Evolutionary conservation across 2,797 vertebrate species (phyloP).

Genomic region (Esox masquinongy): DNA sequence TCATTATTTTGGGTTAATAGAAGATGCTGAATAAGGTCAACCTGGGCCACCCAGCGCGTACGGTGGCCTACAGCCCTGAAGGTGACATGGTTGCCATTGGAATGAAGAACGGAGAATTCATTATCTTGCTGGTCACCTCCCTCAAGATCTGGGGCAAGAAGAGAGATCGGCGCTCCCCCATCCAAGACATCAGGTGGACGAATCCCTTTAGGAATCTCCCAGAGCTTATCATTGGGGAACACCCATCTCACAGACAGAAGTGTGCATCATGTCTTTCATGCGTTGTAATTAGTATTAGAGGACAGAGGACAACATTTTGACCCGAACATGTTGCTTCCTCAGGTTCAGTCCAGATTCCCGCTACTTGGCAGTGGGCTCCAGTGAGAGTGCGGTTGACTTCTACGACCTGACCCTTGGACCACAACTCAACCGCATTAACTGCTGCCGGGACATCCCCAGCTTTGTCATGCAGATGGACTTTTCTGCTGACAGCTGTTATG

Average conservation of each 20-base stretch:
- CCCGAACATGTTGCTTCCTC: neutral
- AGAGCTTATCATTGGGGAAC: slow-evolving; percentile 5
- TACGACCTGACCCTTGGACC: slow-evolving; percentile 90
- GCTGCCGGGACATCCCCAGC: slow-evolving; percentile 94
- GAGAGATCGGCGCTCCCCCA: slow-evolving; percentile 88
- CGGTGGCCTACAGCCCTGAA: slow-evolving; percentile 93
- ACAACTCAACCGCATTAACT: slow-evolving; percentile 91
- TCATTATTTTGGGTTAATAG: slow-evolving; percentile 68
- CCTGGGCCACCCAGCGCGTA: slow-evolving; percentile 87
- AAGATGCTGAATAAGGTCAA: slow-evolving; percentile 98
- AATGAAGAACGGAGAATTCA: slow-evolving; percentile 98
- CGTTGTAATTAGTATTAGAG: neutral
- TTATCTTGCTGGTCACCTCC: slow-evolving; percentile 92
- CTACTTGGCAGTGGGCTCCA: slow-evolving; percentile 93
- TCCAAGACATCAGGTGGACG: slow-evolving; percentile 91
- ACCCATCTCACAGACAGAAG: neutral
- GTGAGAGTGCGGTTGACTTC: slow-evolving; percentile 93
- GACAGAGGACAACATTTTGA: neutral
- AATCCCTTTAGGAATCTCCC: slow-evolving; percentile 19
- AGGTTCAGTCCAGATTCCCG: slow-evolving; percentile 95
- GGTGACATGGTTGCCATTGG: slow-evolving; percentile 98
- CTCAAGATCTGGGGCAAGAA: slow-evolving; percentile 99
- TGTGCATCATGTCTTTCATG: neutral
- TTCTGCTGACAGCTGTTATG: slow-evolving; percentile 84
- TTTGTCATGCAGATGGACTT: slow-evolving; percentile 98